phyloP scores from a whole-genome alignment of 2,113 vertebrate genomes.

The Lasiurus cinereus region DNA sequence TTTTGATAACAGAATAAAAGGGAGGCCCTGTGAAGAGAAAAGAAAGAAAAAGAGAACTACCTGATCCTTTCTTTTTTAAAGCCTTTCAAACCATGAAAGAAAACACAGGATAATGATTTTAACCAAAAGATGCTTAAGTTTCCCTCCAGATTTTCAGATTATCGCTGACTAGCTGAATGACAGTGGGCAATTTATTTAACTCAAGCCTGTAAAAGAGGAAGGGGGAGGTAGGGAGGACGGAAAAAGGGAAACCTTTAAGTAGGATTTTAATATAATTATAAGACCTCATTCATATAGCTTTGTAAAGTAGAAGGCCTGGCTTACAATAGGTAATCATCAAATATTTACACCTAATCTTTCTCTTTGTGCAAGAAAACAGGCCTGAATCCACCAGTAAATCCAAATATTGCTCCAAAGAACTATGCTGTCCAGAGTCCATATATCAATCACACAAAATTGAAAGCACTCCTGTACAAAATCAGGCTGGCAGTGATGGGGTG shows the following conservation, averaged over 20 bases:
- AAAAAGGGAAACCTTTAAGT: neutral
- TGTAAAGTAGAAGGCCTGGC: neutral
- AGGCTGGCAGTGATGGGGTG: neutral
- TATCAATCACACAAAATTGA: neutral
- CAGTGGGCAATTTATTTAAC: neutral
- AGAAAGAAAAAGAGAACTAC: neutral
- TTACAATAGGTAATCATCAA: neutral
- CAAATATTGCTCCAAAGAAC: neutral
- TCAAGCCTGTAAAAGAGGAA: neutral
- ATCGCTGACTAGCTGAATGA: neutral
- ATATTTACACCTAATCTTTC: neutral
- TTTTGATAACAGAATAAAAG: slow-evolving; percentile 20
- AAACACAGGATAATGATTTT: neutral
- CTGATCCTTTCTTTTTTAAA: neutral
- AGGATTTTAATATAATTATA: slow-evolving; percentile 35
- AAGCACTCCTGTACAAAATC: neutral
- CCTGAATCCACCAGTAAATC: neutral
- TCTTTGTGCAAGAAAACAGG: neutral
- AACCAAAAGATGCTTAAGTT: neutral
- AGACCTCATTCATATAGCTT: neutral
- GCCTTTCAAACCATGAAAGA: slow-evolving; percentile 21
- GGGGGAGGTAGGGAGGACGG: neutral
- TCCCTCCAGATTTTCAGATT: neutral
- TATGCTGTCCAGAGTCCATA: neutral
- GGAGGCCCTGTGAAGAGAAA: neutral